Evolutionary conservation across 1,140 invertebrate genomes (phyloP).

Genomic region (Melipona quadrifasciata): DNA sequence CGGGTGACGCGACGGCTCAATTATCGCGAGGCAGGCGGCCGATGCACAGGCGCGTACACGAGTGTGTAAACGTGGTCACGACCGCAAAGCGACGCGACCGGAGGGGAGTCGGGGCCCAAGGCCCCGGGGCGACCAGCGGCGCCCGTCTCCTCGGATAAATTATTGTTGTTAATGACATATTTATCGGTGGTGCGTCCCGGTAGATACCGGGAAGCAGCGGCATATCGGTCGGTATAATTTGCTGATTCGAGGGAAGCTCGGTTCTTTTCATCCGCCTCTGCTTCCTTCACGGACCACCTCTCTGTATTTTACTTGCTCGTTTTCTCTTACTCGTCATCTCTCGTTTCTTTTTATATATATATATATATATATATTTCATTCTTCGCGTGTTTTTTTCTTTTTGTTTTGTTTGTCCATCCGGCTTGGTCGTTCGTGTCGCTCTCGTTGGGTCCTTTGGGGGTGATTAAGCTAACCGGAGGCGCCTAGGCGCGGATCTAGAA

Average conservation of each 20-base stretch:
- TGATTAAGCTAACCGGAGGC: conserved; percentile 43
- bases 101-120: neutral
- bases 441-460: conserved; percentile 1
- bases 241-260: conserved; percentile 67
- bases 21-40: conserved; percentile 62
- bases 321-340: neutral
- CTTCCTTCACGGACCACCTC: neutral
- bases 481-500: conserved; percentile 29
- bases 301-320: neutral
- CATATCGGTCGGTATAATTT: conserved; percentile 62
- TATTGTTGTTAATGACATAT: conserved; percentile 74
- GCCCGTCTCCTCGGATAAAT: conserved; percentile 66
- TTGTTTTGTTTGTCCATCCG: neutral
- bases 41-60: neutral
- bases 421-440: conserved; percentile 1
- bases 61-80: conserved; percentile 13
- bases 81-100: neutral
- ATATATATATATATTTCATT: too few species aligned
- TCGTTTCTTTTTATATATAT: conserved; percentile 20
- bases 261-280: conserved; percentile 2
- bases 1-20: conserved; percentile 72
- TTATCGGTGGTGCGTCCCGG: conserved; percentile 59
- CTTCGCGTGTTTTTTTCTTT: neutral
- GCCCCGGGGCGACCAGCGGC: conserved; percentile 43
- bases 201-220: conserved; percentile 50